Percentiles rank a stretch among this genome's conserved stretches.
Conservation (phyloP, 2,888 invertebrate genomes). For the Dilophus febrilis region DNA sequence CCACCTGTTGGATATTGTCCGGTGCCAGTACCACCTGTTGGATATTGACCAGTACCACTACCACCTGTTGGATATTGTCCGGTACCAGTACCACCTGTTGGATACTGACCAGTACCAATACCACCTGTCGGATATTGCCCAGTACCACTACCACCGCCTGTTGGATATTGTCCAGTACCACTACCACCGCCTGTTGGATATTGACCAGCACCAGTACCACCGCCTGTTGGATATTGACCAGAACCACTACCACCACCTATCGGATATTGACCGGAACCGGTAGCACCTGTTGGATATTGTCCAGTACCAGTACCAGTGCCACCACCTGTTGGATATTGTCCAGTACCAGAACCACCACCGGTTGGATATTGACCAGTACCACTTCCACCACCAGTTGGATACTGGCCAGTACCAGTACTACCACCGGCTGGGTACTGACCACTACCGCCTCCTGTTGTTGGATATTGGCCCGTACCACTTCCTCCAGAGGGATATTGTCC, state of each 20-base stretch:
- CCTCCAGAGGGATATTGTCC: not conserved
- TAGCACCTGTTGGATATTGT: slow-evolving; percentile 1
- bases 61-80: no score
- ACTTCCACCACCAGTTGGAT: slow-evolving; percentile 1
- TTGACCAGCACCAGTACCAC: not conserved
- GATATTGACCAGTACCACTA: no score
- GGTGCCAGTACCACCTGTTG: not conserved
- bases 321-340: not conserved
- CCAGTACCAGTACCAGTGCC: not conserved
- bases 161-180: not conserved
- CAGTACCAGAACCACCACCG: not conserved
- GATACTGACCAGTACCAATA: not conserved
- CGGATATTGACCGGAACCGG: not conserved
- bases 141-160: not conserved
- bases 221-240: not conserved
- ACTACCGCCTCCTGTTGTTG: not conserved
- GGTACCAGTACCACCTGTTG: not conserved
- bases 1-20: not conserved
- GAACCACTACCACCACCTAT: not conserved
- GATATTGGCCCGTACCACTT: not conserved
- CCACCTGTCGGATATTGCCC: no score
- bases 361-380: slow-evolving; percentile 1
- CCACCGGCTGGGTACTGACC: not conserved
- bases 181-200: slow-evolving; percentile 1
- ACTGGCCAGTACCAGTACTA: not conserved